Base-by-base conservation (phyloP, 2,797 vertebrate species). In the Rhinophrynus dorsalis region DNA sequence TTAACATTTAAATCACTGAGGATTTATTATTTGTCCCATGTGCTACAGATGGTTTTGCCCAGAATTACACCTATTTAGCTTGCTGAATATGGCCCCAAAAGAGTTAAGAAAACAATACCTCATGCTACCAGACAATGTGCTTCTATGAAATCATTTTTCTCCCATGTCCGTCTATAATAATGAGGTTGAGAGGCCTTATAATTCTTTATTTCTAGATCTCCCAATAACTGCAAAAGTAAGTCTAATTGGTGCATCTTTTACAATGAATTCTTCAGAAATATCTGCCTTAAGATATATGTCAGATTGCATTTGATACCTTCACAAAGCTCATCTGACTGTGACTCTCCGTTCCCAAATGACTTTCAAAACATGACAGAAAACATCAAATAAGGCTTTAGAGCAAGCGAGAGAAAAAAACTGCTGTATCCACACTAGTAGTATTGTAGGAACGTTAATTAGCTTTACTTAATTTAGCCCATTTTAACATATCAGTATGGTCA, bases 401-500 rank as follows among this genome's bases (percentile, higher is more conserved):
- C 6, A 35, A 32, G 6, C n/a, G 20, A 30, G 17, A 52, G 30
- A 42, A 40, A n/a, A 59, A 51, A 48, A 5, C 17, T 3, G n/a
- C 20, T 30, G 17, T n/a, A 52, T 10, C 61, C 17, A 50, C 11
- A 60, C 26, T 35, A 51, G n/a, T 32, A 52, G 35, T 52, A 51
- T 20, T 29, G 21, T 26, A 32, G 42, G 54, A 54, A 35, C 61
- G 58, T 66, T 73, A 73, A 73, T 73, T 73, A 73, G 45, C 55
- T 58, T 59, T 42, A 66, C 62, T 59, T 59, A 66, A 66, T 59
- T 66, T 20, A 59, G 59, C 61, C 64, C 17, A 66, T 73, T 65
- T 73, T 58, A 44, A 59, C 69, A 59, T 73, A 58, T 66, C 61
- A 52, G 69, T 44, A 21, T 42, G 69, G 69, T 73, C 55, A 73